Evolutionary conservation across 2,113 vertebrate genomes (phyloP).

Genomic region (Nyctereutes procyonoides): DNA sequence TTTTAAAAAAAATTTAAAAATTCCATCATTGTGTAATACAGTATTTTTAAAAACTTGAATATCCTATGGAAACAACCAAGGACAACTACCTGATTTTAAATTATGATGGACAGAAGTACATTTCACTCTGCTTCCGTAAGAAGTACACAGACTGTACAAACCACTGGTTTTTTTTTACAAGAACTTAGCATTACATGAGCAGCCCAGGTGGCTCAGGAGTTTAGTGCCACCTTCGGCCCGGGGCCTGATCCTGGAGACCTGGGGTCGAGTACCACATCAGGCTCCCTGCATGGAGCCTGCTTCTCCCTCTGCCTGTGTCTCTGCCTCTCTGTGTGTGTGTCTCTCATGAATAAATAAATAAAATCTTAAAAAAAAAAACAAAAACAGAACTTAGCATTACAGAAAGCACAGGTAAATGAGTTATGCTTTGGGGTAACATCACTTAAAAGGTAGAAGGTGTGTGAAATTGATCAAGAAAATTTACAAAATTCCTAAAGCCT

Average conservation of each 20-base stretch:
- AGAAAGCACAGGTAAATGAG: neutral
- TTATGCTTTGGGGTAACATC: neutral
- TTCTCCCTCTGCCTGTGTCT: too few relatives aligned
- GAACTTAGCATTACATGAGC: neutral
- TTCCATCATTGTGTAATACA: neutral
- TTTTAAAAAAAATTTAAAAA: neutral
- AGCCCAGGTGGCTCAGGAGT: too few relatives aligned
- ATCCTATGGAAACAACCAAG: neutral
- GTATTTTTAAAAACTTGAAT: neutral
- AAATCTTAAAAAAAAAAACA: too few relatives aligned
- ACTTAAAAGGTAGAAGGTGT: neutral
- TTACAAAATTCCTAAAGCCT: neutral
- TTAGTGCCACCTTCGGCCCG: too few relatives aligned
- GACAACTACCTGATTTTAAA: neutral
- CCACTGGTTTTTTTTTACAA: neutral
- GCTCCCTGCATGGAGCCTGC: too few relatives aligned
- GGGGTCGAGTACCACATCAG: too few relatives aligned
- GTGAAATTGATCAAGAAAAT: neutral
- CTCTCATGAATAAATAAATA: too few relatives aligned
- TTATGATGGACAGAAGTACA: neutral
- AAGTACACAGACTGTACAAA: neutral
- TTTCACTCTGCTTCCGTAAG: neutral
- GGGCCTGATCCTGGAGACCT: too few relatives aligned
- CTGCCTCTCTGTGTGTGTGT: too few relatives aligned
- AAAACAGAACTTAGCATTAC: neutral